Base-by-base conservation (phyloP, 2,797 vertebrate species). In the Emys orbicularis region DNA sequence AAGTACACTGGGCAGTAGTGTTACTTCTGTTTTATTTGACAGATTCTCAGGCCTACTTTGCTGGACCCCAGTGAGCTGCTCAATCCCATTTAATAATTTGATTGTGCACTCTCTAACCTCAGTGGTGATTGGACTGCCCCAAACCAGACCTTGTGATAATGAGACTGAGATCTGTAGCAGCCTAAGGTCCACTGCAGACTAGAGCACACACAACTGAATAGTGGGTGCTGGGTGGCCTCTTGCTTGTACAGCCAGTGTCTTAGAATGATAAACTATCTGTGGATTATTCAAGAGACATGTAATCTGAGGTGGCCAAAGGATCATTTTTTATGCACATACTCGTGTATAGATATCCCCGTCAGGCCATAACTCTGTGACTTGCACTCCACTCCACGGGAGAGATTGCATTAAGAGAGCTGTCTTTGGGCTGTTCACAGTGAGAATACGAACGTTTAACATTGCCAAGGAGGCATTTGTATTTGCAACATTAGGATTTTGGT, bases 401-500 rank as follows among this genome's bases (percentile, higher is more conserved):
- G 6, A 13, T 12, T 50, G 34, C 37, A 10, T 29, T 7, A 83
- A 74, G 25, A 44, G 44, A 68, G 49, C 80, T 49, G 15, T 1
- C 1, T 76, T 16, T 37, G 81, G 77, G 7, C n/a, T 10, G 29
- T 37, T 74, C 4, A 0, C 27, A 76, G 74, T 7, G 23, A 76
- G 27, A 76, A 76, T 27, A 29, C 8, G 7, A 29, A 12, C 4
- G 2, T 29, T 76, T 76, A 29, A 76, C 37, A 1, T 0, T 9
- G 37, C 44, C 86, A 19, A 18, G 18, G 31, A 8, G 80, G 19
- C 50, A 7, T 86, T 56, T 49, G 19, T 2, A 1, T 68, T 44
- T 47, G 12, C 6, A 25, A 34, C 23, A 61, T 72, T 61, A 1
- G 1, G 68, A 3, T 0, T 16, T 52, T 57, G 18, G 41, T 37